A percentile compares a stretch with the other conserved stretches of the same genome.
Evolutionary conservation across 2,113 vertebrate species (phyloP).

Genomic region (Rutilus rutilus): DNA sequence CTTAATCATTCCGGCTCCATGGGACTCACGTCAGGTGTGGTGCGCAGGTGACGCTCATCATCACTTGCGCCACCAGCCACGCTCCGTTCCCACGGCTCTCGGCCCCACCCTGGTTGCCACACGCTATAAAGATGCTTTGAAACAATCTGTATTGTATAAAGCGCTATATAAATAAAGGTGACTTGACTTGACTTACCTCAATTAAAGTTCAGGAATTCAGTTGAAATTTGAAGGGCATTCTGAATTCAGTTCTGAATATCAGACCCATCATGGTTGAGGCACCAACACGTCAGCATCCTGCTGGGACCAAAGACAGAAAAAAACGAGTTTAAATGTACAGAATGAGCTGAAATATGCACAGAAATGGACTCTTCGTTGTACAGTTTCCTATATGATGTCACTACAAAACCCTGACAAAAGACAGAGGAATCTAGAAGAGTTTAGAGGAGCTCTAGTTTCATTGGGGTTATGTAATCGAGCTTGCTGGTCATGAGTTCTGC

Average conservation of each 20-base stretch:
- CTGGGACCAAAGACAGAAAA: neutral
- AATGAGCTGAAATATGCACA: neutral
- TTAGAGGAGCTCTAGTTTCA: slow-evolving; percentile 38
- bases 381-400: slow-evolving; percentile 26
- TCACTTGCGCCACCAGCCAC: too few species aligned
- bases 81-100: too few species aligned
- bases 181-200: neutral
- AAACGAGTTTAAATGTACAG: neutral
- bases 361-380: neutral
- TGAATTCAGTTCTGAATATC: neutral
- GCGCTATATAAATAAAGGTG: too few species aligned
- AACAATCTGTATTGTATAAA: too few species aligned
- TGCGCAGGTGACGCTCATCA: too few species aligned
- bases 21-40: too few species aligned
- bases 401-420: slow-evolving; percentile 43
- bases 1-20: too few species aligned
- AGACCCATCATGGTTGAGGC: neutral
- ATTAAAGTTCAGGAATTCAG: neutral
- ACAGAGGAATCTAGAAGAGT: slow-evolving; percentile 26
- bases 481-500: slow-evolving; percentile 17
- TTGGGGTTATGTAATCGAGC: slow-evolving; percentile 36
- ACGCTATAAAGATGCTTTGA: too few species aligned
- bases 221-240: neutral
- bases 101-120: too few species aligned
- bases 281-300: neutral